phyloP scores from a whole-genome alignment of 2,797 vertebrate genomes.

The Acanthiza pusilla region DNA sequence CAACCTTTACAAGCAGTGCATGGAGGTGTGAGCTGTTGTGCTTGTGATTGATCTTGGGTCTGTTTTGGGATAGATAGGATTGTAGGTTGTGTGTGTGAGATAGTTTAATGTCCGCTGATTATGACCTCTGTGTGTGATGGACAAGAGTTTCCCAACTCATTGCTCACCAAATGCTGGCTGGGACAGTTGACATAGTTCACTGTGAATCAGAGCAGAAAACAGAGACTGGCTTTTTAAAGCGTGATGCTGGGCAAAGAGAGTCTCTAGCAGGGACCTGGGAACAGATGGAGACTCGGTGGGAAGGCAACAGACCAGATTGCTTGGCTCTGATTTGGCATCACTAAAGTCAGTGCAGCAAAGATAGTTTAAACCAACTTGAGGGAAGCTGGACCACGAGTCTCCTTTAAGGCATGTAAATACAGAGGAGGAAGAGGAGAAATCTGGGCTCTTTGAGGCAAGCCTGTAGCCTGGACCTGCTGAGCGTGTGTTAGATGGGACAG shows the following conservation, averaged over 20 bases:
- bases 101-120: not conserved
- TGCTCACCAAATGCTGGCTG: not conserved
- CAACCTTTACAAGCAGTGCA: not conserved
- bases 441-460: not conserved
- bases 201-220: slow-evolving; percentile 30
- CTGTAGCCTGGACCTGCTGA: not conserved
- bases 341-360: slow-evolving; percentile 6
- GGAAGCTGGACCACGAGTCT: not conserved
- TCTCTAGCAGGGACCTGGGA: not conserved
- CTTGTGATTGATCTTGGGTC: not conserved
- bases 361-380: not conserved
- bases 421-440: not conserved
- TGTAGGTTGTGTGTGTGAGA: not conserved
- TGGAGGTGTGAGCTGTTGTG: not conserved
- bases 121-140: not conserved
- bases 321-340: not conserved
- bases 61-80: not conserved
- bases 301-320: slow-evolving; percentile 43
- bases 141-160: not conserved
- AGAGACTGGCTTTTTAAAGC: not conserved
- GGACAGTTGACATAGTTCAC: not conserved
- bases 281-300: slow-evolving; percentile 20
- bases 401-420: not conserved
- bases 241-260: not conserved
- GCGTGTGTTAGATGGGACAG: not conserved